These are phyloP conservation scores for Scaptomyza montana DNA, from an alignment of 1,140 invertebrate species.

Conservation along the genomic window DNA sequence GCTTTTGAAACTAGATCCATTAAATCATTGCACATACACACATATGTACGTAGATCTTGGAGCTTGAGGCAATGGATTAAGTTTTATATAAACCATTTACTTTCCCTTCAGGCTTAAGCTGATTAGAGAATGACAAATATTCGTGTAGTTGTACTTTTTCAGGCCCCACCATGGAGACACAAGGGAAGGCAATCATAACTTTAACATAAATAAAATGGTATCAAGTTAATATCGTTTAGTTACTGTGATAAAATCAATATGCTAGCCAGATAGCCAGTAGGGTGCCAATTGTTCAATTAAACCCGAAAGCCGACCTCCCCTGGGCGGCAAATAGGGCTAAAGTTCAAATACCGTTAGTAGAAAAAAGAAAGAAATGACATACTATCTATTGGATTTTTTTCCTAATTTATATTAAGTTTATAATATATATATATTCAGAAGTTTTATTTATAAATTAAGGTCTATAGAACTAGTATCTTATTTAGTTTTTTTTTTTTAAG, in stretches of 20 bases:
- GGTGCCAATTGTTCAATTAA: background rate
- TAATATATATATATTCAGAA: no score
- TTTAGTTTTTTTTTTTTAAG: no score
- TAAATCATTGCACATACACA: background rate
- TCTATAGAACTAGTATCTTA: no score
- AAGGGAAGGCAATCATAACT: background rate
- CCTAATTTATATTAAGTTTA: no score
- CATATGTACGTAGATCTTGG: background rate
- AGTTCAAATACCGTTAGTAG: no score
- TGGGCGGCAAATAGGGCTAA: background rate
- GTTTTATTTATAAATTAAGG: no score
- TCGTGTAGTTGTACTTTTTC: background rate
- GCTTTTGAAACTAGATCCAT: conserved; percentile 1
- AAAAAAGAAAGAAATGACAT: no score
- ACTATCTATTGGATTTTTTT: no score
- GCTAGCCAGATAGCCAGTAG: background rate
- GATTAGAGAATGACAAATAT: no score
- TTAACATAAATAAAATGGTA: background rate
- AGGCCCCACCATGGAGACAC: background rate
- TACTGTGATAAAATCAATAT: no score
- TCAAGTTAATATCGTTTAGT: background rate
- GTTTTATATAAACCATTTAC: background rate
- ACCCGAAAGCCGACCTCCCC: background rate
- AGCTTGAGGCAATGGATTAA: background rate
- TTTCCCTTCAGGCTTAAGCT: background rate